Evolutionary conservation across 2,888 invertebrate species (phyloP).

Genomic region (Leptinotarsa tumamoca): DNA sequence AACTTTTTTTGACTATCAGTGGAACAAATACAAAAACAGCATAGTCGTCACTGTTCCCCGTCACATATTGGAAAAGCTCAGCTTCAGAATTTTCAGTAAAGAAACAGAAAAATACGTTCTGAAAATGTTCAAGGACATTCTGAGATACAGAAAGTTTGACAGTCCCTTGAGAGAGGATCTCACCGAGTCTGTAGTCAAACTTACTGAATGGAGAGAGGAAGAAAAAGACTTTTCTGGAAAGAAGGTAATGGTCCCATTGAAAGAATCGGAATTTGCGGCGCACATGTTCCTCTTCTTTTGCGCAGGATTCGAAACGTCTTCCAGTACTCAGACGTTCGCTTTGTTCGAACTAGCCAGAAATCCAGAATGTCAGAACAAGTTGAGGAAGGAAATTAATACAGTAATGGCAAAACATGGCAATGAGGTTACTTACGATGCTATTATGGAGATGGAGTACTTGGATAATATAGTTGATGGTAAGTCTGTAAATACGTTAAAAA

Average conservation of each 20-base stretch:
- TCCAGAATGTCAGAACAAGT: slow-evolving; percentile 63
- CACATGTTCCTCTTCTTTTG: slow-evolving; percentile 57
- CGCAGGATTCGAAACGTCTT: slow-evolving; percentile 64
- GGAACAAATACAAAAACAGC: slow-evolving; percentile 46
- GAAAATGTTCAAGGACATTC: slow-evolving; percentile 60
- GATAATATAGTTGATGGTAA: slow-evolving; percentile 65
- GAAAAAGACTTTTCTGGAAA: slow-evolving; percentile 47
- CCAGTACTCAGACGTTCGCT: slow-evolving; percentile 64
- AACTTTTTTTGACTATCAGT: slow-evolving; percentile 52
- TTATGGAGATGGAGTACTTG: slow-evolving; percentile 59
- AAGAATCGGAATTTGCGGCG: slow-evolving; percentile 49
- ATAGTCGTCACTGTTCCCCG: slow-evolving; percentile 46
- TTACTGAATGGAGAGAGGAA: slow-evolving; percentile 49
- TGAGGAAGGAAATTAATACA: slow-evolving; percentile 50
- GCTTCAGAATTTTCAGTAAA: slow-evolving; percentile 52
- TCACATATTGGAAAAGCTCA: slow-evolving; percentile 47
- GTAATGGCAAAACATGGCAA: slow-evolving; percentile 48
- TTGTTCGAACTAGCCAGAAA: slow-evolving; percentile 68
- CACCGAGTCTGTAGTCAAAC: slow-evolving; percentile 65
- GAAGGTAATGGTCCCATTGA: slow-evolving; percentile 45
- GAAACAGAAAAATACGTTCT: slow-evolving; percentile 64
- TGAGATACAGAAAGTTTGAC: slow-evolving; percentile 63
- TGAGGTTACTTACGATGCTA: slow-evolving; percentile 52
- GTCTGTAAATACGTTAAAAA: slow-evolving; percentile 38
- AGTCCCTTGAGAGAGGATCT: slow-evolving; percentile 68